Percentiles rank a stretch among this genome's conserved stretches.
These are phyloP conservation scores for Fissipunctia ypsillon DNA, from an alignment of 2,888 invertebrate genomes.

Conservation along the genomic window DNA sequence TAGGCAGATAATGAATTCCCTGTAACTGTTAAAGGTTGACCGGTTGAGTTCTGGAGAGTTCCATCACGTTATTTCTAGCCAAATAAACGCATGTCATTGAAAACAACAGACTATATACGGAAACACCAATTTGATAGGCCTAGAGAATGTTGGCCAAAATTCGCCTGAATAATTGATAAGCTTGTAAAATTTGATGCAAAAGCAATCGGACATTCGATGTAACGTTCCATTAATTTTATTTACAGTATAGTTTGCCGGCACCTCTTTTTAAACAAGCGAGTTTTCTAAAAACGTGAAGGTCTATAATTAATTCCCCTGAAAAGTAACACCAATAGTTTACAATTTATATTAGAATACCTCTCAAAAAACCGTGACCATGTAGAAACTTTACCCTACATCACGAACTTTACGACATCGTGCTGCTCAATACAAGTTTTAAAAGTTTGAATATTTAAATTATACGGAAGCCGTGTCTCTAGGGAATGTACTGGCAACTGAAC, in stretches of 20 bases:
- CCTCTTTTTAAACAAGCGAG: neutral
- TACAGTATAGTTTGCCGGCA: neutral
- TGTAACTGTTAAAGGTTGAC: neutral
- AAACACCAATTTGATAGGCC: neutral
- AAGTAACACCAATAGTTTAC: slow-evolving; percentile 36
- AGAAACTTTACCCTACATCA: slow-evolving; percentile 22
- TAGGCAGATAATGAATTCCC: too few species aligned
- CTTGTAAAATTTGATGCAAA: neutral
- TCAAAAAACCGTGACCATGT: slow-evolving; percentile 2
- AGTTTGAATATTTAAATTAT: slow-evolving; percentile 64
- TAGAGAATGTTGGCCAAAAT: neutral
- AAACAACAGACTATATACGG: neutral
- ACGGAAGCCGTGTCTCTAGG: slow-evolving; percentile 52
- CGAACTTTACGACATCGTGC: slow-evolving; percentile 10
- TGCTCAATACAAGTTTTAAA: slow-evolving; percentile 60
- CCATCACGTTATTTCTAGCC: neutral
- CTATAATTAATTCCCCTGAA: neutral
- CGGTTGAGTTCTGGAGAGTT: neutral
- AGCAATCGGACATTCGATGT: neutral
- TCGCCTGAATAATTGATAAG: neutral
- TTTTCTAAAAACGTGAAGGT: neutral
- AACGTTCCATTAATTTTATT: neutral
- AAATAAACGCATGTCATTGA: neutral
- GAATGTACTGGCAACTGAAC: slow-evolving; percentile 26
- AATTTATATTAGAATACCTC: slow-evolving; percentile 40